phyloP scores from a whole-genome alignment of 1,140 invertebrate genomes.

The Drosophila murphyi region DNA sequence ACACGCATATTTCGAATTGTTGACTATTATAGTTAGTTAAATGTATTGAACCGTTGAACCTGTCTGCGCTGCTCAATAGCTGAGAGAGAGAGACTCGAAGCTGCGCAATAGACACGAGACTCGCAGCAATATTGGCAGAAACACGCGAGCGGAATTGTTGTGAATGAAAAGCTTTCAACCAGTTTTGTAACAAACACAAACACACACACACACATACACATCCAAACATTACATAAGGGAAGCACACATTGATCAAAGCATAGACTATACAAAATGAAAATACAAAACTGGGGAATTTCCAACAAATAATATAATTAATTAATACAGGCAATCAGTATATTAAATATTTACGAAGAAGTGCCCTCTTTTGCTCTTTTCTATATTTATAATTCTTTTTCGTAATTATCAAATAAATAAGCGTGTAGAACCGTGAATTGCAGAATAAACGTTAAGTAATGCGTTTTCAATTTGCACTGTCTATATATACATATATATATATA shows the following conservation, averaged over 20 bases:
- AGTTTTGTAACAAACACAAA: constrained; percentile 4
- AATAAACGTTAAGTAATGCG: neutral
- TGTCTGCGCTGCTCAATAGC: constrained; percentile 16
- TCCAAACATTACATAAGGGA: neutral
- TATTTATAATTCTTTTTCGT: neutral
- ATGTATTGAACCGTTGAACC: constrained; percentile 20
- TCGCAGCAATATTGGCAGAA: neutral
- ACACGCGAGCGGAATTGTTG: constrained; percentile 19
- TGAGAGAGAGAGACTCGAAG: constrained; percentile 4
- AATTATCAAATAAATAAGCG: constrained; percentile 1
- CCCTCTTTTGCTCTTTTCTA: neutral
- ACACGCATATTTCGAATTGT: constrained; percentile 30
- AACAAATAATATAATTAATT: constrained; percentile 1
- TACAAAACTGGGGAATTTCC: neutral
- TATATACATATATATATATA: too few species aligned
- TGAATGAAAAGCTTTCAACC: constrained; percentile 34
- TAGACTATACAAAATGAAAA: neutral
- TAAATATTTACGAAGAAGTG: neutral
- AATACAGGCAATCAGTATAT: neutral
- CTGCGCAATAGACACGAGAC: constrained; percentile 48
- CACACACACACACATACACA: constrained; percentile 1
- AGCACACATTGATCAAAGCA: too few species aligned
- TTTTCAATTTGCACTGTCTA: too few species aligned
- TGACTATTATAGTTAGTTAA: constrained; percentile 28
- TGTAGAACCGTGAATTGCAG: constrained; percentile 24